Base-by-base conservation (phyloP, 2,797 vertebrate species). In the Selene dorsalis region DNA sequence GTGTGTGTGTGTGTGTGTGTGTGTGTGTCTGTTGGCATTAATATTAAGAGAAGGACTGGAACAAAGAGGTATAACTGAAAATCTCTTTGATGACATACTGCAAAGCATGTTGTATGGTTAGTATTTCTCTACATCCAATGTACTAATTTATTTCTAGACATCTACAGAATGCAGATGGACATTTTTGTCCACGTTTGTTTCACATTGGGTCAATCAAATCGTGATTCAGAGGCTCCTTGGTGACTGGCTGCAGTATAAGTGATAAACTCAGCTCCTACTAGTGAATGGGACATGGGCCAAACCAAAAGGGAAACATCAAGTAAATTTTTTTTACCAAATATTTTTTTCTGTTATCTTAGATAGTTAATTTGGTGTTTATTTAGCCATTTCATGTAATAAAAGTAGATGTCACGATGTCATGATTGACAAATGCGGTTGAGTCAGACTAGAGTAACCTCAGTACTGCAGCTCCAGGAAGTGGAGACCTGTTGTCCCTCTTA, bases 41-140 rank as follows among this genome's bases (percentile, higher is more conserved):
- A 63, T 35, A 57, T 66, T 71, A 32, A 78, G 69, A 55, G 12
- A 77, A 72, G 2, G 52, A 58, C 20, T 79, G 41, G 47, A 73
- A 56, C 24, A 52, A 80, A 48, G n/a, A 73, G 13, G 58, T 50
- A 61, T 77, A 20, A 81, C 60, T 84, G 61, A 86, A 87, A 78
- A 73, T 75, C 7, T 32, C 47, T 77, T 59, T 66, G 47, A 77
- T 69, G 52, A 64, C 62, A n/a, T 30, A 55, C 47, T 8, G 7
- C 70, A 84, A 81, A 78, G 69, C 57, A 45, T 79, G 57, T 62
- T 67, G 32, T 35, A 35, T 35, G 61, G 16, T 52, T 76, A 75
- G 56, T 69, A 24, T 61, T 55, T 70, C 73, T 61, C 32, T 63
- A 61, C 30, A 48, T 62, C 38, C 45, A 38, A 80, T 72, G 57